Evolutionary conservation across 2,888 invertebrate species (phyloP).

Genomic region (Clitarchus hookeri): DNA sequence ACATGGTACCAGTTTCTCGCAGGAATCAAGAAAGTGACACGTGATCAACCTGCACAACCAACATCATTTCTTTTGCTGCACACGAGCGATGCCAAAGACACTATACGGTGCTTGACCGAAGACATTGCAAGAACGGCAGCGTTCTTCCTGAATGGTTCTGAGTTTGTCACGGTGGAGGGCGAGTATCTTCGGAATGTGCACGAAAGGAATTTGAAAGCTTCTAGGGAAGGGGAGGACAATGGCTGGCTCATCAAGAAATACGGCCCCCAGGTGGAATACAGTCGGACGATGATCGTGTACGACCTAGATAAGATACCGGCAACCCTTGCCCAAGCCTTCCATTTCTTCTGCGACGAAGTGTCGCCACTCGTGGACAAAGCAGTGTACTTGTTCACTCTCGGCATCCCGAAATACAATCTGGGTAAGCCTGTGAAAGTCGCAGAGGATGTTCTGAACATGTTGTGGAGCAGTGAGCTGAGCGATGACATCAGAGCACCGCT

Average conservation of each 20-base stretch:
- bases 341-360: slow-evolving; percentile 24
- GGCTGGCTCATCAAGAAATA: not conserved
- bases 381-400: slow-evolving; percentile 27
- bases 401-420: not conserved
- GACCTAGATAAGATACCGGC: slow-evolving; percentile 25
- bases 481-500: not conserved
- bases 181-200: not conserved
- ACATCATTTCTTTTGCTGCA: slow-evolving; percentile 23
- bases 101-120: slow-evolving; percentile 11
- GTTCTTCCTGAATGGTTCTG: not conserved
- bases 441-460: not conserved
- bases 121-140: not conserved
- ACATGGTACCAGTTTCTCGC: slow-evolving; percentile 19
- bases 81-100: not conserved
- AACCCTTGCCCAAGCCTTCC: slow-evolving; percentile 20
- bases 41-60: slow-evolving; percentile 17
- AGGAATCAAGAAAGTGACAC: slow-evolving; percentile 26
- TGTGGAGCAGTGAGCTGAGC: not conserved
- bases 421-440: not conserved
- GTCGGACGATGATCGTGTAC: slow-evolving; percentile 15
- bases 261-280: slow-evolving; percentile 7
- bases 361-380: slow-evolving; percentile 29
- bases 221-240: not conserved
- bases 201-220: not conserved
- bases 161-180: not conserved